Conservation (phyloP, 2,888 invertebrate species). For the Blastobasis lacticolella region DNA sequence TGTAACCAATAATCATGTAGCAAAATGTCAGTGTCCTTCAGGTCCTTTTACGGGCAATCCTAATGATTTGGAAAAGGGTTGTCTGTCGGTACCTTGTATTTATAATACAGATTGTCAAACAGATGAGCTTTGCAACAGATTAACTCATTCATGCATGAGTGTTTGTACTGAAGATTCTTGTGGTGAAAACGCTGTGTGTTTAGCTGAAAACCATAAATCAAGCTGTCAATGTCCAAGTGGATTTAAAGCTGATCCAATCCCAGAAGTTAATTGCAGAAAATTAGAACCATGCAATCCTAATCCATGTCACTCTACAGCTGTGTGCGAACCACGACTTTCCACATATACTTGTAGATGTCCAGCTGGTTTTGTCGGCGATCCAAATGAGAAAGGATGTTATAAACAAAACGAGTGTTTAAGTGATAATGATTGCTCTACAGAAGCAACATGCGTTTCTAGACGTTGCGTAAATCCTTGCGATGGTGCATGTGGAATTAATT, state of each 20-base stretch:
- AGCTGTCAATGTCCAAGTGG: constrained; percentile 92
- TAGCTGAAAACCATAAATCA: constrained; percentile 87
- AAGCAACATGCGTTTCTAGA: constrained; percentile 81
- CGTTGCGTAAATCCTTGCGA: constrained; percentile 88
- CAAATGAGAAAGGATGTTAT: constrained; percentile 82
- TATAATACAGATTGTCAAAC: constrained; percentile 89
- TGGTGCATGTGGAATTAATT: constrained; percentile 86
- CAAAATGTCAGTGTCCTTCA: constrained; percentile 91
- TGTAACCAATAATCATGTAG: constrained; percentile 90
- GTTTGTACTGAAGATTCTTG: constrained; percentile 88
- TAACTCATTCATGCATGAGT: constrained; percentile 87
- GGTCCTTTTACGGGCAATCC: constrained; percentile 92
- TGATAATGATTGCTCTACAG: constrained; percentile 83
- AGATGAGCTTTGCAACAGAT: constrained; percentile 85
- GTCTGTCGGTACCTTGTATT: constrained; percentile 87
- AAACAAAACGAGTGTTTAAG: constrained; percentile 84
- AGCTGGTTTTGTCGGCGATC: constrained; percentile 83
- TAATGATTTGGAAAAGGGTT: constrained; percentile 82
- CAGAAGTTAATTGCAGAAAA: constrained; percentile 86
- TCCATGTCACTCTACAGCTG: constrained; percentile 86
- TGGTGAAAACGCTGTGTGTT: constrained; percentile 90
- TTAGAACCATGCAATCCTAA: constrained; percentile 83
- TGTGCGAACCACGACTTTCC: constrained; percentile 80
- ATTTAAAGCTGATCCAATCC: constrained; percentile 84
- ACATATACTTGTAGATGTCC: constrained; percentile 88